phyloP scores from a whole-genome alignment of 2,888 invertebrate species.

The Agrotis exclamationis region DNA sequence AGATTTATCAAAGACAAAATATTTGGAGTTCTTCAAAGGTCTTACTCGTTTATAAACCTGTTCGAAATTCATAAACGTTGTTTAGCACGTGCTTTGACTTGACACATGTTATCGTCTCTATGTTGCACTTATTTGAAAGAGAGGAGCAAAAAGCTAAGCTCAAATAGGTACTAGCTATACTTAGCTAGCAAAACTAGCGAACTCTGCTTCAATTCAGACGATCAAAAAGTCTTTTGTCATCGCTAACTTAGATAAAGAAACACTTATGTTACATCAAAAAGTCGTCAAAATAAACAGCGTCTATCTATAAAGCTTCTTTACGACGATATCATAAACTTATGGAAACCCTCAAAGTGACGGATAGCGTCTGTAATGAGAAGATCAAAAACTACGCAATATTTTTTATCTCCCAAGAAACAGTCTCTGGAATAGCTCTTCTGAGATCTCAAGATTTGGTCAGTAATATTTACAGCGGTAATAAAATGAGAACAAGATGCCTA shows the following conservation, averaged over 20 bases:
- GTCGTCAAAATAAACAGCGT: neutral
- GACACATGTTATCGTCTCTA: neutral
- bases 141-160: no score
- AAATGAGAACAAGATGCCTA: neutral
- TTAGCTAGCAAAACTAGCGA: no score
- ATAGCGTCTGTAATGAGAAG: slow-evolving; percentile 18
- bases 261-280: neutral
- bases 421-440: neutral
- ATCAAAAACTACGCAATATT: slow-evolving; percentile 9
- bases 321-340: slow-evolving; percentile 22
- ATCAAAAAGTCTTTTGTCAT: neutral
- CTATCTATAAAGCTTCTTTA: slow-evolving; percentile 15
- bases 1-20: neutral
- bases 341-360: slow-evolving; percentile 14
- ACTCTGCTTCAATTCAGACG: neutral
- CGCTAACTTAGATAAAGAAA: neutral
- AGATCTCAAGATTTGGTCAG: neutral
- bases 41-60: no score
- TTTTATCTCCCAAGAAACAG: slow-evolving; percentile 11
- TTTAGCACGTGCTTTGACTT: no score
- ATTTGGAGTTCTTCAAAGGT: neutral
- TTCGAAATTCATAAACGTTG: no score
- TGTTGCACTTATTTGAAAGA: no score
- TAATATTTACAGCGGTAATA: neutral
- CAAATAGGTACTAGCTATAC: no score